Conservation (phyloP, 2,797 vertebrate genomes). For the Eleutherodactylus coqui region DNA sequence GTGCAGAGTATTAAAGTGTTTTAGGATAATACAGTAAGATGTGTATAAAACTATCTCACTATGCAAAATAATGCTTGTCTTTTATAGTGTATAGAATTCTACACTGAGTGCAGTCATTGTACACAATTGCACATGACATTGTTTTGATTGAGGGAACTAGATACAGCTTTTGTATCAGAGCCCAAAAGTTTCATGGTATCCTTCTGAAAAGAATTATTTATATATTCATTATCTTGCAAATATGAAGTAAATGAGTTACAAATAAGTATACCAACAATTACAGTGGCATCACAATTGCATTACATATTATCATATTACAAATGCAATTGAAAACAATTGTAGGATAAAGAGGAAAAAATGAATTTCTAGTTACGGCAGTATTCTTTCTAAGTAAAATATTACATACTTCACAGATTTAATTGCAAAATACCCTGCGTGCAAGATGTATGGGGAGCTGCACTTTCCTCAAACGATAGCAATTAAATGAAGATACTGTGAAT, state of each 20-base stretch:
- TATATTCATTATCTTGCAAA: not conserved
- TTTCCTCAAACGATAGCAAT: constrained; percentile 66
- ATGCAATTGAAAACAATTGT: constrained; percentile 51
- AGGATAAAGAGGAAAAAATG: not conserved
- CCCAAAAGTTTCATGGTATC: not conserved
- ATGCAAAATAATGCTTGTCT: too few species aligned
- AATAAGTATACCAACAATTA: constrained; percentile 20
- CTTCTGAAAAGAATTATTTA: constrained; percentile 3
- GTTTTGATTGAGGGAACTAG: not conserved
- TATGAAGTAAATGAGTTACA: not conserved
- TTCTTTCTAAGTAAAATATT: constrained; percentile 66
- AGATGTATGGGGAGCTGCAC: constrained; percentile 69
- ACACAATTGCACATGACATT: not conserved
- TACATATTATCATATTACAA: constrained; percentile 16
- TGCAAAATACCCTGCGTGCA: constrained; percentile 62
- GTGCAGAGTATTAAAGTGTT: too few species aligned
- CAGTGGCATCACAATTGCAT: constrained; percentile 17
- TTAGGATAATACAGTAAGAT: too few species aligned
- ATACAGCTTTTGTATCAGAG: not conserved
- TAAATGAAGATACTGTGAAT: constrained; percentile 63
- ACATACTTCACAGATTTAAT: constrained; percentile 70
- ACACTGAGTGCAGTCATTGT: not conserved
- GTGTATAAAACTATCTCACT: too few species aligned
- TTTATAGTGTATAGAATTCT: not conserved
- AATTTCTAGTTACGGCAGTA: constrained; percentile 53